These are phyloP conservation scores for Calvadosia cruxmelitensis DNA, from an alignment of 30 jellyfish, hydroid and myxozoan species.

Conservation along the genomic window DNA sequence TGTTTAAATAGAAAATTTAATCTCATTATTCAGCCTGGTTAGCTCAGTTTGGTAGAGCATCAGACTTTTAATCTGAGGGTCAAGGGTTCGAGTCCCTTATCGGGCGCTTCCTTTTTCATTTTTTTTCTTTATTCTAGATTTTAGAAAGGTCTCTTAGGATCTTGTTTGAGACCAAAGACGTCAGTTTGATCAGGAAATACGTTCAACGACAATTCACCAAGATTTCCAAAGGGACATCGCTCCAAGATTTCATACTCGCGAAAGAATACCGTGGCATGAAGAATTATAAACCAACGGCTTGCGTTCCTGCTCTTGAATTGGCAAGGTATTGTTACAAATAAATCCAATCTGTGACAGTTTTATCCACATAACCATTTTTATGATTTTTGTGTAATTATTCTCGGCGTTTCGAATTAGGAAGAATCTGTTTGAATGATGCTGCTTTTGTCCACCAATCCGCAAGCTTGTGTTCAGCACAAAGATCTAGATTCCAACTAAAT, in stretches of 20 bases:
- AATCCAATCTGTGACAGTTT: no score
- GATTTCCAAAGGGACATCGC: constrained; percentile 63
- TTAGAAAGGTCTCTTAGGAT: constrained; percentile 61
- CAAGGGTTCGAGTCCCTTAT: no score
- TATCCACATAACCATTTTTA: no score
- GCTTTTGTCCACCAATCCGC: background rate
- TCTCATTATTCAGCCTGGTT: no score
- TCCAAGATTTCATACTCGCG: constrained; percentile 77
- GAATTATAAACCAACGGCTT: constrained; percentile 81
- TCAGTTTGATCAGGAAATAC: constrained; percentile 55
- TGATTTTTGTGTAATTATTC: no score
- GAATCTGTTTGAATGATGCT: background rate
- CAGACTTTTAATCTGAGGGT: no score
- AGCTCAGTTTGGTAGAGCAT: no score
- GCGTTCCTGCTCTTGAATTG: constrained; percentile 78
- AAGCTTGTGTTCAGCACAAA: no score
- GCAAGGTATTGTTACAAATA: no score
- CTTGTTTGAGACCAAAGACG: constrained; percentile 74
- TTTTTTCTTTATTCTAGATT: constrained; percentile 18
- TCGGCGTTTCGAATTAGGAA: no score
- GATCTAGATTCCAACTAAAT: no score
- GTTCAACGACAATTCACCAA: constrained; percentile 63
- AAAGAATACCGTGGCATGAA: constrained; percentile 87
- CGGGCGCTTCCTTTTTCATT: background rate
- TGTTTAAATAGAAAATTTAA: no score